A percentile compares a stretch with the other conserved stretches of the same genome.
Evolutionary conservation across 64 coral and sea anemone species (phyloP).

Genomic region (Acropora tenuis): DNA sequence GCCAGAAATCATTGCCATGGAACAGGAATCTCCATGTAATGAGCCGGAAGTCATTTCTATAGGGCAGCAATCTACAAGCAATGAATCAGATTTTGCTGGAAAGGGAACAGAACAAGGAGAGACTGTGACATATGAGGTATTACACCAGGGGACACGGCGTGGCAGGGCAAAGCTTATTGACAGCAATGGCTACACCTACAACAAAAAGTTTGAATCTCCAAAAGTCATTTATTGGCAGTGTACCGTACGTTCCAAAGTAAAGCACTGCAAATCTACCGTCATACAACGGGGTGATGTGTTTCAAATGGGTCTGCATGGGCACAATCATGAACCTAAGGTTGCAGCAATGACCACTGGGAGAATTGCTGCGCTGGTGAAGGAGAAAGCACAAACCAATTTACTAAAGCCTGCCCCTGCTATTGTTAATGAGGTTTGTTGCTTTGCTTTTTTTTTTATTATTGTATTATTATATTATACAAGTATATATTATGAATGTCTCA

Average conservation of each 20-base stretch:
- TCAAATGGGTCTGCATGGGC: background rate
- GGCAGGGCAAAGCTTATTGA: background rate
- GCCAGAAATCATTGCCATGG: background rate
- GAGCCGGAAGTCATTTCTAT: background rate
- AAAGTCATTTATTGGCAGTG: conserved; percentile 15
- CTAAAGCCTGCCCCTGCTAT: conserved; percentile 7
- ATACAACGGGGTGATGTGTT: background rate
- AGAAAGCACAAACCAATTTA: background rate
- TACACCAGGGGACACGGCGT: background rate
- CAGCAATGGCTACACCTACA: conserved; percentile 44
- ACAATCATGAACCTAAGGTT: background rate
- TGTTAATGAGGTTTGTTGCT: conserved; percentile 3
- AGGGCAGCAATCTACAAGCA: background rate
- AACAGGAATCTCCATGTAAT: background rate
- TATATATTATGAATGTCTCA: no score
- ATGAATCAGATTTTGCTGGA: background rate
- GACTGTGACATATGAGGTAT: background rate
- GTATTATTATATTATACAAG: no score
- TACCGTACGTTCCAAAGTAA: background rate
- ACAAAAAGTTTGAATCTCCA: background rate
- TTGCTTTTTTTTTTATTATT: background rate
- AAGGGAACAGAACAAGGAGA: background rate
- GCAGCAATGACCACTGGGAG: background rate
- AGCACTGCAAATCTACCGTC: background rate
- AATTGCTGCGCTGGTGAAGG: background rate